Conservation (phyloP, 2,888 invertebrate species). For the Fabriciana adippe region DNA sequence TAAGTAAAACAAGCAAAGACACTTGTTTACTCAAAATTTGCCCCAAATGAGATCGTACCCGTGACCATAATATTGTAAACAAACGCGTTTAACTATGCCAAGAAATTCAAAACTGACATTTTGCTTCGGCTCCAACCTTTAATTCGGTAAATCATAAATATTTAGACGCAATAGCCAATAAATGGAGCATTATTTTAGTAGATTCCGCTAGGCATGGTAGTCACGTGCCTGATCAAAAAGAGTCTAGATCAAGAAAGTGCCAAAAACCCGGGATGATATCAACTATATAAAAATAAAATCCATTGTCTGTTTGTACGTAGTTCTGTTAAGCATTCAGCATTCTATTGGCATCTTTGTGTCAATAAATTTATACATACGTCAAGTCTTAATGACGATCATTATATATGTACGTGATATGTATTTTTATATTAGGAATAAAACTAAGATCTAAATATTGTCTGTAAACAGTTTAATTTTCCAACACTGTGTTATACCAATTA, state of each 20-base stretch:
- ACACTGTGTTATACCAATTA: not conserved
- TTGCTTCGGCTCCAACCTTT: too few species aligned
- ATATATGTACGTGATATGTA: conserved; percentile 6
- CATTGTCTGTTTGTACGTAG: conserved; percentile 15
- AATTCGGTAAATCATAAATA: too few species aligned
- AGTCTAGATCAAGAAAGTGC: conserved; percentile 22
- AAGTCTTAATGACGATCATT: conserved; percentile 23
- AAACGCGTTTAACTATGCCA: too few species aligned
- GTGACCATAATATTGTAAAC: too few species aligned
- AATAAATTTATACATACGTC: conserved; percentile 32
- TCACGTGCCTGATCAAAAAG: not conserved
- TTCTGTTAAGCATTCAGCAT: conserved; percentile 18
- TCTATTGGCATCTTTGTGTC: conserved; percentile 29
- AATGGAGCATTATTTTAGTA: too few species aligned
- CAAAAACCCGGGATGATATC: conserved; percentile 10
- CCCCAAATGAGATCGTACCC: too few species aligned
- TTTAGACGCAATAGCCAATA: too few species aligned
- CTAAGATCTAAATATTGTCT: not conserved
- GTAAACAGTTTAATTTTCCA: not conserved
- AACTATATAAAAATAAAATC: conserved; percentile 9
- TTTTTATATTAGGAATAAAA: not conserved
- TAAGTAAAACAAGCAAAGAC: too few species aligned
- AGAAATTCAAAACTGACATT: too few species aligned
- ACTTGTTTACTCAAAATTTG: too few species aligned
- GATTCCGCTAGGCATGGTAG: not conserved